Evolutionary conservation across 2,797 vertebrate genomes (phyloP).

Genomic region (Sarcophilus harrisii): DNA sequence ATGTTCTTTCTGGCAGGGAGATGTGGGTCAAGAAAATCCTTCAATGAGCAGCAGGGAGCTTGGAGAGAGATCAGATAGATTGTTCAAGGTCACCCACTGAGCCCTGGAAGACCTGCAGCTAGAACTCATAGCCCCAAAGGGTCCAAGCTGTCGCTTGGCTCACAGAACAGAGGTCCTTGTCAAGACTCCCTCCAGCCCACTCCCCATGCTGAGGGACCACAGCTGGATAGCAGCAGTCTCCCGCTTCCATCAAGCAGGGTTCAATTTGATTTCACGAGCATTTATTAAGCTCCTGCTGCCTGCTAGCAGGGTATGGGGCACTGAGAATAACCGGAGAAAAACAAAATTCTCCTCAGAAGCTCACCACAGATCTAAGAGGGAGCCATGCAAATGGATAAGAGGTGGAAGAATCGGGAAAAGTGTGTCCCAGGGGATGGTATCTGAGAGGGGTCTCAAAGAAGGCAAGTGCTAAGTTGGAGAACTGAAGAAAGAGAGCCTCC

Average conservation of each 20-base stretch:
- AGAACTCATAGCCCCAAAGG: constrained; percentile 76
- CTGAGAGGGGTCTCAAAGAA: background rate
- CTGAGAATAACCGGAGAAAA: background rate
- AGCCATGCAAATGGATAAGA: background rate
- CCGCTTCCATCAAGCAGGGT: constrained; percentile 62
- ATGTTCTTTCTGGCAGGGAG: constrained; percentile 57
- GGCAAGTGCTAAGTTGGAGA: background rate
- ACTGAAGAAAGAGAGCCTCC: background rate
- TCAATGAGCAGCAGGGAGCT: constrained; percentile 75
- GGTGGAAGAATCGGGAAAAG: background rate
- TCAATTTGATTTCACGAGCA: constrained; percentile 45
- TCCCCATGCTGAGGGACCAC: constrained; percentile 61
- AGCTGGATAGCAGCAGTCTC: constrained; percentile 74
- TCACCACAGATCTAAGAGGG: background rate
- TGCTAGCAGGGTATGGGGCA: background rate
- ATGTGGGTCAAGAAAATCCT: constrained; percentile 73
- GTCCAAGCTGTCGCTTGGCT: constrained; percentile 75
- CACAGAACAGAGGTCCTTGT: constrained; percentile 67
- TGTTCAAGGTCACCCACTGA: constrained; percentile 72
- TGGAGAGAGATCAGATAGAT: constrained; percentile 79
- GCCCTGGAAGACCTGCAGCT: constrained; percentile 71
- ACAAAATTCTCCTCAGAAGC: background rate
- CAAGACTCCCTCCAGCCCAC: constrained; percentile 69
- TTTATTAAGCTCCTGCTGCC: background rate
- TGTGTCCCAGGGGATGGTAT: background rate